Evolutionary conservation across 2,888 invertebrate genomes (phyloP).

Genomic region (Taenaris catops): DNA sequence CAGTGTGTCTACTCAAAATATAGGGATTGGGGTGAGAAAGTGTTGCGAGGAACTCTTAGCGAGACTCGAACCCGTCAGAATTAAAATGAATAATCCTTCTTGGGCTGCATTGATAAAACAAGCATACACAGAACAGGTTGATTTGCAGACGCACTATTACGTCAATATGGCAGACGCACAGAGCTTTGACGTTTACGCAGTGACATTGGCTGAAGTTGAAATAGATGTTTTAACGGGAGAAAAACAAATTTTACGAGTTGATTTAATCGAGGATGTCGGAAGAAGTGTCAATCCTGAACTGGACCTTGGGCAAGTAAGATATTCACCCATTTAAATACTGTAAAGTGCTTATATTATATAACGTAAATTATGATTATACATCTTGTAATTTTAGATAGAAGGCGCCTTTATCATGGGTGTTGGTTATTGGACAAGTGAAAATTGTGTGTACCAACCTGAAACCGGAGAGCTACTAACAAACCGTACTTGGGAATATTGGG

Average conservation of each 20-base stretch:
- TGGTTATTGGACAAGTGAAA: constrained; percentile 84
- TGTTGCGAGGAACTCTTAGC: constrained; percentile 36
- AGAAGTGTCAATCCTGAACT: not conserved
- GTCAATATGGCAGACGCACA: constrained; percentile 57
- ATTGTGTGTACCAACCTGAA: constrained; percentile 73
- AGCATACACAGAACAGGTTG: constrained; percentile 67
- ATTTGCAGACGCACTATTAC: constrained; percentile 73
- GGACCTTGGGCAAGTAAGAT: constrained; percentile 3
- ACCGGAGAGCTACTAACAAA: constrained; percentile 82
- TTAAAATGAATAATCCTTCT: constrained; percentile 59
- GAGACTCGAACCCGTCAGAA: constrained; percentile 54
- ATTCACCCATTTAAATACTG: too few species aligned
- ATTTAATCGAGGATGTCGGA: constrained; percentile 1
- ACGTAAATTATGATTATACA: not conserved
- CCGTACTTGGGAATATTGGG: constrained; percentile 85
- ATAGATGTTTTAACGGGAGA: constrained; percentile 88
- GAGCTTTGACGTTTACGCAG: constrained; percentile 79
- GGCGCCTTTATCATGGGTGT: constrained; percentile 51
- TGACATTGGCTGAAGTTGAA: constrained; percentile 83
- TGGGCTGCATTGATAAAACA: constrained; percentile 78
- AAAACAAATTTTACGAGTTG: constrained; percentile 7
- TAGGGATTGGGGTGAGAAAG: constrained; percentile 37
- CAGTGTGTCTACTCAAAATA: constrained; percentile 59
- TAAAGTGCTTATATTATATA: too few species aligned
- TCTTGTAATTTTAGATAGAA: constrained; percentile 1